phyloP scores from a whole-genome alignment of 2,113 vertebrate genomes.

The Lophura nycthemera region DNA sequence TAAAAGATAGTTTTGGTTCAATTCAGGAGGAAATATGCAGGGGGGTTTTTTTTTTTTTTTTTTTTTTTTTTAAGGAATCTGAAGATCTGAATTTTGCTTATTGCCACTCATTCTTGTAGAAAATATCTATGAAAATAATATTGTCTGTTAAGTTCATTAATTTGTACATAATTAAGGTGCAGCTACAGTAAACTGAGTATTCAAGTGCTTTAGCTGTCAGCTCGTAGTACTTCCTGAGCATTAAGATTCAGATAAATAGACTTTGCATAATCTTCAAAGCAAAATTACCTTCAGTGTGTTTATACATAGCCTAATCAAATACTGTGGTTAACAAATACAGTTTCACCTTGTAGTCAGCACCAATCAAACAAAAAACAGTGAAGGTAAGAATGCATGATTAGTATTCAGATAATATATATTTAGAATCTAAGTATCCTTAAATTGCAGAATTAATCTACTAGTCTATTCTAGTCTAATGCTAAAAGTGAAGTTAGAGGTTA shows the following conservation, averaged over 20 bases:
- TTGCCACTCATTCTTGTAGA: not conserved
- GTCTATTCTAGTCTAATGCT: rapidly evolving
- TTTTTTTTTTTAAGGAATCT: not conserved
- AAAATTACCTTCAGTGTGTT: not conserved
- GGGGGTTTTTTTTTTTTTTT: not conserved
- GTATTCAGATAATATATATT: not conserved
- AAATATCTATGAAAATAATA: not conserved
- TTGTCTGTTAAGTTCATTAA: not conserved
- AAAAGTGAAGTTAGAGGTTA: not conserved
- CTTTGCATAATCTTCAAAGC: not conserved
- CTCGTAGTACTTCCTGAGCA: not conserved
- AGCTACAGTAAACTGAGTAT: not conserved
- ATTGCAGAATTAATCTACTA: not conserved
- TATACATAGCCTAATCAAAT: not conserved
- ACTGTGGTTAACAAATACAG: not conserved
- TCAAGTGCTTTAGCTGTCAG: not conserved
- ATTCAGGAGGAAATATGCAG: not conserved
- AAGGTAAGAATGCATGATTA: not conserved
- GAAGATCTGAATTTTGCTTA: not conserved
- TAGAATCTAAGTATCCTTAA: not conserved
- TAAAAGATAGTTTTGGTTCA: not conserved
- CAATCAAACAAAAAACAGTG: not conserved
- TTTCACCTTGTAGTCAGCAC: not conserved
- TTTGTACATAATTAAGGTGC: not conserved
- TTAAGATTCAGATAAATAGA: not conserved